Percentiles rank a stretch among this genome's conserved stretches.
These are phyloP conservation scores for Odocoileus virginianus DNA, from an alignment of 2,113 vertebrate genomes.

Conservation along the genomic window DNA sequence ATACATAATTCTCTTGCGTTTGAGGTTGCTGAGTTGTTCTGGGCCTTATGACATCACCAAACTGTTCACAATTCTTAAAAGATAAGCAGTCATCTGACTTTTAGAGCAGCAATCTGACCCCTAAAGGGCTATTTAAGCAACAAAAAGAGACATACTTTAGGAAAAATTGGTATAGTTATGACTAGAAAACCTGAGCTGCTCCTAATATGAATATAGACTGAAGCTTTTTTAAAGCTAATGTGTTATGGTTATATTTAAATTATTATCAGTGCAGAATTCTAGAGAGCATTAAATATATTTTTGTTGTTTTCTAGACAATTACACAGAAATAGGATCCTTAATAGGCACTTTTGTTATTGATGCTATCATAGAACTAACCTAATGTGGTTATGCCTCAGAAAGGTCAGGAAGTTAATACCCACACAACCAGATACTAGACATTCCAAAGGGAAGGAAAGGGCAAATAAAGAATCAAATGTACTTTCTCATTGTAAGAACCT, in stretches of 20 bases:
- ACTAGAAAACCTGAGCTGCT: neutral
- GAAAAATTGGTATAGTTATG: neutral
- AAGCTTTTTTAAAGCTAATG: neutral
- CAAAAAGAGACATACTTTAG: neutral
- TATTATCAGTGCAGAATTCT: neutral
- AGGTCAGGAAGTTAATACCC: neutral
- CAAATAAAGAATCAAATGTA: neutral
- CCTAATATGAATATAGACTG: neutral
- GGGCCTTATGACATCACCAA: neutral
- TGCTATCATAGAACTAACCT: neutral
- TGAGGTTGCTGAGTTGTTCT: neutral
- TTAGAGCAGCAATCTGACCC: neutral
- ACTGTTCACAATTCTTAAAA: neutral
- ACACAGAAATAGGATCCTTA: neutral
- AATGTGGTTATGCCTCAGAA: neutral
- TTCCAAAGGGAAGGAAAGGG: neutral
- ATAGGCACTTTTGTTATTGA: neutral
- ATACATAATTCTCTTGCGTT: neutral
- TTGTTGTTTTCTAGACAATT: neutral
- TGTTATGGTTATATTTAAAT: neutral
- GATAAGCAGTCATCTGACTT: neutral
- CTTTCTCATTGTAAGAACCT: neutral
- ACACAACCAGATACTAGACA: neutral
- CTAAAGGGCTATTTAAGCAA: neutral
- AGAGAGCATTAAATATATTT: neutral